phyloP scores from a whole-genome alignment of 2,797 vertebrate species.

The Galago senegalensis region DNA sequence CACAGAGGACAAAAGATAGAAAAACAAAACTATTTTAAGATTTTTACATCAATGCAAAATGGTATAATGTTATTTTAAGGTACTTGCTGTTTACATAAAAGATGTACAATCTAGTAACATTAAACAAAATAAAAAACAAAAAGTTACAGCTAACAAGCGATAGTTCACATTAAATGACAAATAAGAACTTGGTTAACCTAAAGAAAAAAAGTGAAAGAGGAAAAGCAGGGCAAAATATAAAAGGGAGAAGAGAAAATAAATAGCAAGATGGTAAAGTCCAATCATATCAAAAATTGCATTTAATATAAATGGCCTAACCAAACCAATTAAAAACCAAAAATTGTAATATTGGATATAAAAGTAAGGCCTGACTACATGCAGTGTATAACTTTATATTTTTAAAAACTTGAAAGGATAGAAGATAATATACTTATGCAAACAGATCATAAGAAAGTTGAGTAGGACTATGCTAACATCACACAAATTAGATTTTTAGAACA shows the following conservation, averaged over 20 bases:
- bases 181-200: neutral
- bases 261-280: neutral
- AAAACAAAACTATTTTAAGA: neutral
- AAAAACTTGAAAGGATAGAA: neutral
- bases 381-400: neutral
- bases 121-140: constrained; percentile 22
- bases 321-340: neutral
- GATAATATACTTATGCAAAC: neutral
- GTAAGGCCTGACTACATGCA: neutral
- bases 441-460: neutral
- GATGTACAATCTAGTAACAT: neutral
- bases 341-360: neutral
- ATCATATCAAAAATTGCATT: neutral
- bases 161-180: neutral
- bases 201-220: neutral
- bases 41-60: neutral
- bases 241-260: neutral
- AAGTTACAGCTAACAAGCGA: neutral
- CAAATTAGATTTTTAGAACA: neutral
- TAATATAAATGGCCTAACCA: neutral
- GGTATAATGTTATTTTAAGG: neutral
- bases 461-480: neutral
- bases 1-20: neutral
- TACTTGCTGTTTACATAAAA: neutral
- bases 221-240: neutral